These are phyloP conservation scores for Corynorhinus townsendii DNA, from an alignment of 2,113 vertebrate species.

Conservation along the genomic window DNA sequence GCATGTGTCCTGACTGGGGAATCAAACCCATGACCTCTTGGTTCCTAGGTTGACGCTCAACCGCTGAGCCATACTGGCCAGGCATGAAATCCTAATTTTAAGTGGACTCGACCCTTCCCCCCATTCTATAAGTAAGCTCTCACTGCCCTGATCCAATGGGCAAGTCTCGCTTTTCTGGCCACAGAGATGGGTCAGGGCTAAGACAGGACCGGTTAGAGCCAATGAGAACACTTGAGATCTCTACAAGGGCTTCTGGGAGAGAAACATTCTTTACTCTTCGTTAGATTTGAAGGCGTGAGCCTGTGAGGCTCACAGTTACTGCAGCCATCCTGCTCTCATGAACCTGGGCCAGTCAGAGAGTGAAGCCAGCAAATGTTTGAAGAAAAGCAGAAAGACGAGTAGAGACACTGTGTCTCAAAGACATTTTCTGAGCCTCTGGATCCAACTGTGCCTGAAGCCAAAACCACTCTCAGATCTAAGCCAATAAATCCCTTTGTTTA, in stretches of 20 bases:
- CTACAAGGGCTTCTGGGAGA: background rate
- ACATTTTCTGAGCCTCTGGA: background rate
- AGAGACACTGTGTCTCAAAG: background rate
- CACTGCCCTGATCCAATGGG: background rate
- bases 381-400: background rate
- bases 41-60: too few species aligned
- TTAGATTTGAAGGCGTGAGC: background rate
- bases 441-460: background rate
- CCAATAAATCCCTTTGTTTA: background rate
- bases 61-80: too few species aligned
- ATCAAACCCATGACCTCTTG: too few species aligned
- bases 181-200: background rate
- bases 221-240: background rate
- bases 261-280: background rate
- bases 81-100: background rate
- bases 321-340: background rate
- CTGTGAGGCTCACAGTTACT: background rate
- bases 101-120: background rate
- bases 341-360: background rate
- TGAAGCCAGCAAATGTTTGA: background rate
- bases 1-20: too few species aligned
- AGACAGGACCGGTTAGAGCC: background rate
- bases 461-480: background rate
- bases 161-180: background rate
- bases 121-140: background rate